phyloP scores from a whole-genome alignment of 2,888 invertebrate genomes.

The Amiota communis region DNA sequence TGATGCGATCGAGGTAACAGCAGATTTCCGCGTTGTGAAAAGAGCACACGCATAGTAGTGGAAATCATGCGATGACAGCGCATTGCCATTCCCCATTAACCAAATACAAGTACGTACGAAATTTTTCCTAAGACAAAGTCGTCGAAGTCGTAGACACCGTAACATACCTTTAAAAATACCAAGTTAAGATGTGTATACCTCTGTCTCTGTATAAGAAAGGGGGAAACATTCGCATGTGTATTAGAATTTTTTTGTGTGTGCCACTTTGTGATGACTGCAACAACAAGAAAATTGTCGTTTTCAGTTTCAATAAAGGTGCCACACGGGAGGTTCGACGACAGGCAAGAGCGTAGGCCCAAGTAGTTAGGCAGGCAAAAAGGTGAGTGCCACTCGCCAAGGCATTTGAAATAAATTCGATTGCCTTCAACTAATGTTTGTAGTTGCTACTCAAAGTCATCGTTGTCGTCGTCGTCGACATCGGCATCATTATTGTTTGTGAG shows the following conservation, averaged over 20 bases:
- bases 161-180: too few species aligned
- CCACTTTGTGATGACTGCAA: conserved; percentile 53
- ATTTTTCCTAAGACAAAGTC: too few species aligned
- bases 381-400: conserved; percentile 21
- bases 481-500: not conserved
- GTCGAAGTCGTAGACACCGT: too few species aligned
- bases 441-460: too few species aligned
- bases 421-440: conserved; percentile 38
- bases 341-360: too few species aligned
- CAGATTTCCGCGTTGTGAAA: too few species aligned
- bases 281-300: conserved; percentile 56
- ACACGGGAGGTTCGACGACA: too few species aligned
- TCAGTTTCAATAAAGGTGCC: not conserved
- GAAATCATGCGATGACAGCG: conserved; percentile 21
- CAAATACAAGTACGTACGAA: not conserved
- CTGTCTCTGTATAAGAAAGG: too few species aligned
- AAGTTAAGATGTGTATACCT: too few species aligned
- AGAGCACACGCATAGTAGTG: conserved; percentile 1
- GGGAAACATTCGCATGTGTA: not conserved
- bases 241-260: conserved; percentile 54
- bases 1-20: too few species aligned
- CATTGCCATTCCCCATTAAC: conserved; percentile 12
- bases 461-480: not conserved
- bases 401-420: conserved; percentile 68
- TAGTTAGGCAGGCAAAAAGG: not conserved